Conservation (phyloP, 2,797 vertebrate genomes). For the Lophotriccus pileatus region DNA sequence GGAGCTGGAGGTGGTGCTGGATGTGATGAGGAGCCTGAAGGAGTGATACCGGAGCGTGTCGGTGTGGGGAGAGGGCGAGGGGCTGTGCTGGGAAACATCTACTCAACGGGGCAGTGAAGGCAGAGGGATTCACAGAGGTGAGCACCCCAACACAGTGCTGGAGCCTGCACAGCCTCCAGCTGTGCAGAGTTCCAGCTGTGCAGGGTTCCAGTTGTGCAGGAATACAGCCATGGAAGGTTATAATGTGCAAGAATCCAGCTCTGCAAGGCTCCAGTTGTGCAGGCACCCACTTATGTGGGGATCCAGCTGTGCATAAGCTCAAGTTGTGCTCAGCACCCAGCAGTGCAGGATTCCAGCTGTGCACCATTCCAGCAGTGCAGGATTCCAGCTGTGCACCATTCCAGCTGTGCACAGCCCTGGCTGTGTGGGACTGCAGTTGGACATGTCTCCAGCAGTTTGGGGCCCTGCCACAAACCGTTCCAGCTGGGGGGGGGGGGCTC, state of each 20-base stretch:
- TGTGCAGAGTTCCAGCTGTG: not conserved
- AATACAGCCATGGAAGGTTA: accelerated
- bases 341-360: not conserved
- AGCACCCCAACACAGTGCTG: not conserved
- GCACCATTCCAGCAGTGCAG: no score
- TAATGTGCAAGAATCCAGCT: not conserved
- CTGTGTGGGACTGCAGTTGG: not conserved
- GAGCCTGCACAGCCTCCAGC: not conserved
- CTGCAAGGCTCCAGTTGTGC: not conserved
- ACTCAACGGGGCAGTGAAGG: not conserved
- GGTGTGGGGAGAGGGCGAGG: no score
- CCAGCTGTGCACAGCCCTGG: not conserved
- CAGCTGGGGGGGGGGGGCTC: not conserved
- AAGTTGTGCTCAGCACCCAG: not conserved
- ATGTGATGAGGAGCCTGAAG: not conserved
- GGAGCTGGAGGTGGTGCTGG: not conserved
- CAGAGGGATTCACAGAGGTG: not conserved
- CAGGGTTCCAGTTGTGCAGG: accelerated
- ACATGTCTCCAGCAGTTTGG: not conserved
- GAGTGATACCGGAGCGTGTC: not conserved
- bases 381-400: not conserved
- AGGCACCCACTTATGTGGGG: not conserved
- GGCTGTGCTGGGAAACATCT: accelerated
- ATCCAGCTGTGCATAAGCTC: not conserved
- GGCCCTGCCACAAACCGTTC: accelerated